Percentiles rank a stretch among this genome's conserved stretches.
phyloP scores from a whole-genome alignment of 1,140 invertebrate genomes.

The Leptinotarsa lineolata region DNA sequence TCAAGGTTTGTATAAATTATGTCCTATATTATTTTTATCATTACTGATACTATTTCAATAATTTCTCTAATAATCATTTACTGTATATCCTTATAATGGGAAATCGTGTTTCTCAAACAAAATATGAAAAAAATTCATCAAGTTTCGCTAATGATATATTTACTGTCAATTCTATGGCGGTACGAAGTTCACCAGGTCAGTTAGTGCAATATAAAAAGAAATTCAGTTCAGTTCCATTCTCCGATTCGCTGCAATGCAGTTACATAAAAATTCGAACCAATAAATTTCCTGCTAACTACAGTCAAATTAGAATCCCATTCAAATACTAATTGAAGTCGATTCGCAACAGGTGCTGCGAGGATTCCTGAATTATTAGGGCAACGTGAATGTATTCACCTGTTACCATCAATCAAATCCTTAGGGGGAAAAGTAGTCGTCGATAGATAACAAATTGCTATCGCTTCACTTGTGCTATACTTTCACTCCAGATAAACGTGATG shows the following conservation, averaged over 20 bases:
- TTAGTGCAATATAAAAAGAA: too few relatives aligned
- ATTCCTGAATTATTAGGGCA: conserved; percentile 6
- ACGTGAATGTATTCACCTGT: not conserved
- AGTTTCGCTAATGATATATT: too few relatives aligned
- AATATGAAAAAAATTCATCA: too few relatives aligned
- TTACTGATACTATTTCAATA: too few relatives aligned
- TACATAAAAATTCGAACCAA: conserved; percentile 2
- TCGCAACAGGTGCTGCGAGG: not conserved
- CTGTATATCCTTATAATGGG: too few relatives aligned
- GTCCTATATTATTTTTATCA: too few relatives aligned
- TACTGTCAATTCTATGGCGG: too few relatives aligned
- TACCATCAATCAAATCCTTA: conserved; percentile 1
- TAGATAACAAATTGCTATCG: not conserved
- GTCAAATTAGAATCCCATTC: not conserved
- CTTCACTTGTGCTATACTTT: not conserved
- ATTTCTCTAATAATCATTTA: too few relatives aligned
- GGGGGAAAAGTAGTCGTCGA: not conserved
- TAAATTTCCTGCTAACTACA: not conserved
- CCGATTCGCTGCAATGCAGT: not conserved
- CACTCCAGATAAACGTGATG: not conserved
- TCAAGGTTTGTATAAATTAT: too few relatives aligned
- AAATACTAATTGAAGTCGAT: conserved; percentile 5
- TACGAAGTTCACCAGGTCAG: too few relatives aligned
- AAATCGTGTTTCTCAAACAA: too few relatives aligned
- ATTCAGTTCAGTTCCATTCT: too few relatives aligned